Evolutionary conservation across 2,888 invertebrate species (phyloP).

Genomic region (Lasius platythorax): DNA sequence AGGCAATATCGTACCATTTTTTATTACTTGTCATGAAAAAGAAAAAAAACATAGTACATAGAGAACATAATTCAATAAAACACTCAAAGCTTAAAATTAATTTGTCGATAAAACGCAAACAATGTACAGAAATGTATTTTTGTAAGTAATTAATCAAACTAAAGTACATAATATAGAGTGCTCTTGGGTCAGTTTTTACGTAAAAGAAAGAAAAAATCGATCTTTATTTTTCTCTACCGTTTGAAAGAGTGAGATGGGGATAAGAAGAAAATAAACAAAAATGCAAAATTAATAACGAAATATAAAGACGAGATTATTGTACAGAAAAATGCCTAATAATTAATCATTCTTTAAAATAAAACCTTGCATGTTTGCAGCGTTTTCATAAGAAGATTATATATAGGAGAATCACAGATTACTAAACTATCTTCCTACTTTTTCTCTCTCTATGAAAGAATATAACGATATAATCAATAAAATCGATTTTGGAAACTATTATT

Average conservation of each 20-base stretch:
- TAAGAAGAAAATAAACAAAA: slow-evolving; percentile 18
- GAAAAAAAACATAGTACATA: slow-evolving; percentile 58
- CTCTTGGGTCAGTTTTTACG: slow-evolving; percentile 24
- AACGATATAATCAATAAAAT: slow-evolving; percentile 23
- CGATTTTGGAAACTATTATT: slow-evolving; percentile 31
- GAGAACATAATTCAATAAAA: slow-evolving; percentile 67
- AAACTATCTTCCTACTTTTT: slow-evolving; percentile 35
- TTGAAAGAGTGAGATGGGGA: neutral
- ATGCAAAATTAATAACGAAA: slow-evolving; percentile 32
- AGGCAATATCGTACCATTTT: slow-evolving; percentile 68
- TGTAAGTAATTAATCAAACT: slow-evolving; percentile 48
- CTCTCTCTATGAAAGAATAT: slow-evolving; percentile 11
- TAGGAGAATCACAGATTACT: slow-evolving; percentile 48
- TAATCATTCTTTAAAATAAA: slow-evolving; percentile 24
- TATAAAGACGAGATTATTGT: slow-evolving; percentile 34
- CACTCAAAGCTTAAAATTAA: slow-evolving; percentile 65
- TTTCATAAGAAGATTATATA: slow-evolving; percentile 23
- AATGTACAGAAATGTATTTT: slow-evolving; percentile 45
- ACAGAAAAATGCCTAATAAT: slow-evolving; percentile 24
- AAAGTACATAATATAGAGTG: neutral
- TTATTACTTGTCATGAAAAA: slow-evolving; percentile 72
- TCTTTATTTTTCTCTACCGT: slow-evolving; percentile 47
- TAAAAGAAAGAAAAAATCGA: slow-evolving; percentile 27
- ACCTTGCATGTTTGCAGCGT: neutral
- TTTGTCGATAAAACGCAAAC: slow-evolving; percentile 56